Evolutionary conservation across 2,113 vertebrate genomes (phyloP).

Genomic region (Dipodomys merriami): DNA sequence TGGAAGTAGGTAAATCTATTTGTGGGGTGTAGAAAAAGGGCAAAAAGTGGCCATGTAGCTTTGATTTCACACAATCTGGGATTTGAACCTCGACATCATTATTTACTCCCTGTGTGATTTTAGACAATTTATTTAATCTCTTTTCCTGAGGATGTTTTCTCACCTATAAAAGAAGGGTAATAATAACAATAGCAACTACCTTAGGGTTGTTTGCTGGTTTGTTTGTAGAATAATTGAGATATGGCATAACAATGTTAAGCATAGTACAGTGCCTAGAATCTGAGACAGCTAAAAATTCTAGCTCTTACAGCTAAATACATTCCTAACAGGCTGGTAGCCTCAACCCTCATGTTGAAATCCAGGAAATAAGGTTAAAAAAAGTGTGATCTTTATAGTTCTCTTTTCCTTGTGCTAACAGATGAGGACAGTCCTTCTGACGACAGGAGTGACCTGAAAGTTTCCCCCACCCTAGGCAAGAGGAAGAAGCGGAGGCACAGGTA

Average conservation of each 20-base stretch:
- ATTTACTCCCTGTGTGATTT: neutral
- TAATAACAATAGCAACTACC: neutral
- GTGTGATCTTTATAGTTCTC: neutral
- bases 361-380: neutral
- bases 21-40: neutral
- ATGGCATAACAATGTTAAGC: neutral
- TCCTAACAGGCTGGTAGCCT: neutral
- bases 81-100: neutral
- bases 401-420: constrained; percentile 85
- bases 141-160: neutral
- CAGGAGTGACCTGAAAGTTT: constrained; percentile 87
- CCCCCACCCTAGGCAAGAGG: constrained; percentile 89
- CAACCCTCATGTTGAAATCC: neutral
- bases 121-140: neutral
- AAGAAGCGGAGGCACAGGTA: constrained; percentile 97
- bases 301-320: neutral
- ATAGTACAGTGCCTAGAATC: neutral
- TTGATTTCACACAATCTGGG: neutral
- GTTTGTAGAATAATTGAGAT: neutral
- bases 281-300: neutral
- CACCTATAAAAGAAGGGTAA: neutral
- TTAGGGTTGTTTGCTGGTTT: neutral
- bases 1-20: neutral
- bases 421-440: constrained; percentile 90
- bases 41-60: neutral